These are phyloP conservation scores for Piscicola geometra DNA, from an alignment of 2,888 invertebrate species.

Conservation along the genomic window DNA sequence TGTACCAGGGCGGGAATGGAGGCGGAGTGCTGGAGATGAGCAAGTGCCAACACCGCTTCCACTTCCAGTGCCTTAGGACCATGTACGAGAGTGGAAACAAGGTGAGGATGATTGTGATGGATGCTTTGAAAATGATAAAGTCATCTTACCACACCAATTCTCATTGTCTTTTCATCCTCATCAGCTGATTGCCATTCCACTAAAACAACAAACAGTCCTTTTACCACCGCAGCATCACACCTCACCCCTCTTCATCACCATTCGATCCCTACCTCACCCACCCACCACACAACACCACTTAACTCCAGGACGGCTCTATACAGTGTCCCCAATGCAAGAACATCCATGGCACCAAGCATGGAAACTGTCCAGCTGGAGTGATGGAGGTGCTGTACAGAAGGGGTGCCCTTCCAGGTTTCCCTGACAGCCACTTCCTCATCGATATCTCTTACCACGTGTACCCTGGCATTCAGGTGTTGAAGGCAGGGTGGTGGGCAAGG, in stretches of 20 bases:
- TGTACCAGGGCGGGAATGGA: too few species aligned
- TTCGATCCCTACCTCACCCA: too few species aligned
- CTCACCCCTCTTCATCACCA: too few species aligned
- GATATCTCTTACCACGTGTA: constrained; percentile 80
- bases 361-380: constrained; percentile 68
- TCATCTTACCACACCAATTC: neutral
- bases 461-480: constrained; percentile 71
- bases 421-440: constrained; percentile 68
- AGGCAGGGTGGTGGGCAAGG: too few species aligned
- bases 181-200: too few species aligned
- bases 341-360: constrained; percentile 73
- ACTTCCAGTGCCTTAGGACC: constrained; percentile 8
- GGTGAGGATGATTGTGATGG: neutral
- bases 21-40: neutral
- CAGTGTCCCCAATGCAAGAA: constrained; percentile 81
- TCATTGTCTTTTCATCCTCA: too few species aligned
- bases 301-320: constrained; percentile 65
- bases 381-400: constrained; percentile 47
- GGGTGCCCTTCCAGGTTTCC: constrained; percentile 65
- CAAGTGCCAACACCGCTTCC: constrained; percentile 1
- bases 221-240: too few species aligned
- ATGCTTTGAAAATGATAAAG: neutral
- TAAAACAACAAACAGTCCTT: too few species aligned
- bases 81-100: constrained; percentile 11
- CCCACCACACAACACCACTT: too few species aligned